Evolutionary conservation across 2,797 vertebrate genomes (phyloP), one percentile per base, ranked within the genome.

Genomic region (Myiotriccus ornatus): DNA sequence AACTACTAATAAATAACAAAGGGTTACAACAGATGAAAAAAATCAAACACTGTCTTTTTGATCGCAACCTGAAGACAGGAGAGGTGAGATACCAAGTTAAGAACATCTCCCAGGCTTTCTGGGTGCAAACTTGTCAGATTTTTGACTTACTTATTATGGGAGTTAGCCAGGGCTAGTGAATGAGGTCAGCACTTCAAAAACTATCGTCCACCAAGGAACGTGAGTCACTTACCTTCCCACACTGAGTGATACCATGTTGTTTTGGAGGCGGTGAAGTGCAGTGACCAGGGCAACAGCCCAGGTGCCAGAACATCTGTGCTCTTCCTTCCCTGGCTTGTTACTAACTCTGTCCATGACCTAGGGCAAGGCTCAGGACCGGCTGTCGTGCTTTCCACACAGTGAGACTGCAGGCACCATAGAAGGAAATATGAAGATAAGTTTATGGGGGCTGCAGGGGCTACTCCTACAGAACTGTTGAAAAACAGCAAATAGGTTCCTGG

Each of bases 171-270:
- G 21, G 18, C 4, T 71, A 4, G 1, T 4, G 5, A 1, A 8
- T 9, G 8, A 75, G 3, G 4, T 14, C 49, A 39, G 2, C 5
- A 10, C 14, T 50, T 12, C 34, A 65, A 56, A 82, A 47, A 24
- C 8, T 44, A 3, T 12, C 47, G 5, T 9, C 2, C 2, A 30
- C 18, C 10, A 60, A 55, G 12, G 6, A 44, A 25, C 0, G 0
- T 1, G 30, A 11, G 8, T 12, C 20, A 34, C 5, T 13, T 14
- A 14, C n/a, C 1, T 65, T 63, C 55, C 12, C 63, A 43, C 13
- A 47, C 17, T 28, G 6, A 44, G 7, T 3, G 73, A 30, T 7
- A 12, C 4, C 13, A 3, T 63, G 21, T 49, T 23, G 0, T 20
- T 68, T 81, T 41, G 20, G 20, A 71, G 32, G 6, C 3, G 12